Evolutionary conservation across 2,888 invertebrate species (phyloP), one percentile per base, ranked within the genome.

Genomic region (Phania funesta): DNA sequence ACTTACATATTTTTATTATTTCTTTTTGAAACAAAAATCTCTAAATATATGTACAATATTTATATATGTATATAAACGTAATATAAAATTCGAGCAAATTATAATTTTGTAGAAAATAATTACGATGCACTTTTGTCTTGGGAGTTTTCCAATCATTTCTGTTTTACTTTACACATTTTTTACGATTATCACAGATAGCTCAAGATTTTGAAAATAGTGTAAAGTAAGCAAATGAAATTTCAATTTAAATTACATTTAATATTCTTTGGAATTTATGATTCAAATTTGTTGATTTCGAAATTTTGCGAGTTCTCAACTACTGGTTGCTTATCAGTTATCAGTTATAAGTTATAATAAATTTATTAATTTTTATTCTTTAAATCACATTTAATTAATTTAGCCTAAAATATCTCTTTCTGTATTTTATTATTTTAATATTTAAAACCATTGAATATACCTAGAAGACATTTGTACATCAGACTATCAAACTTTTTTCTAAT

Each of bases 331-430:
- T 22, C 18, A 11, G 18, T 50, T 54, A 11, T 50, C 2, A 46
- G 20, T 26, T 35, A 22, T 22, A 48, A 52, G 48, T 50, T 48
- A 50, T 62, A 62, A 65, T 78, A 54, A 48, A 50, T 32, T 24
- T 46, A 44, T 62, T 32, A 22, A 16, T 65, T 48, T 67, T 52
- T 65, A 13, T 71, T 73, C 29, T 81, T 68, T 26, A 44, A 81
- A 81, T 81, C 81, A 81, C 81, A 81, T 81, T 77, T 54, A 81
- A 81, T 81, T 81, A 77, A 73, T 81, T 68, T 81, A 81, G 73
- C 56, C 73, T 81, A 81, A 81, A 56, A 46, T 62, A 29, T 20
- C 60, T 65, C 22, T 62, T 54, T 18, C 50, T 8, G 44, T 46
- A 7, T 56, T 44, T 38, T 41, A 41, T 38, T 58, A n/a, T 22